Evolutionary conservation across 2,113 vertebrate species (phyloP), one percentile per base, ranked within the genome.

Genomic region (Chaetodon auriga): DNA sequence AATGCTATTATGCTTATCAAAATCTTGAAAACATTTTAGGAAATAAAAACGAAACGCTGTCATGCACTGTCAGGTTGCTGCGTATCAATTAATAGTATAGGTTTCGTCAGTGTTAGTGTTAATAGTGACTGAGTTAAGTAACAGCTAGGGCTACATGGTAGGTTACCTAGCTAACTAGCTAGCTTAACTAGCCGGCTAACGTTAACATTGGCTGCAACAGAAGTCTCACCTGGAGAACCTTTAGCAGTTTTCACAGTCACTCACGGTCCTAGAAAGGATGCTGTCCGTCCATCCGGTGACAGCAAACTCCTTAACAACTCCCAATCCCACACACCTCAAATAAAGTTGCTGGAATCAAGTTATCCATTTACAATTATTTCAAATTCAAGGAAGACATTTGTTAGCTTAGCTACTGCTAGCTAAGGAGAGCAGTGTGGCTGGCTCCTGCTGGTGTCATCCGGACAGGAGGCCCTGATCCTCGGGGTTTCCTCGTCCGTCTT

Each of bases 401-500:
- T 85, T 91, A 89, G 88, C 92, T 85, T 91, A 89, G 92, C 91
- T 54, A 25, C 77, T 84, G 92, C 90, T 92, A 93, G 88, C 93
- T 91, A 63, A 72, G 74, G 83, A 60, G 72, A 81, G 74, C 63
- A 41, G 80, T 77, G 76, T 19, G 43, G 68, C 82, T 80, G 82
- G 68, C 75, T 84, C 73, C 45, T 57, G 72, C 77, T 48, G 82
- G 91, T 89, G 90, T 92, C 93, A 94, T 92, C 83, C 90, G 90
- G 88, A 90, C 85, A 80, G 82, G 58, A 93, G 93, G 92, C 93
- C 92, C 85, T 78, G 89, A 94, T 95, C 94, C 93, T 92, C 93
- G 92, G 94, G 85, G 84, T 95, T 93, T 94, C 90, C 94, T 92
- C 41, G 75, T 76, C 78, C 70, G 81, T 70, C 75, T 80, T 14